phyloP scores from a whole-genome alignment of 2,113 vertebrate species.

The Cyprinodon brontotheroides region DNA sequence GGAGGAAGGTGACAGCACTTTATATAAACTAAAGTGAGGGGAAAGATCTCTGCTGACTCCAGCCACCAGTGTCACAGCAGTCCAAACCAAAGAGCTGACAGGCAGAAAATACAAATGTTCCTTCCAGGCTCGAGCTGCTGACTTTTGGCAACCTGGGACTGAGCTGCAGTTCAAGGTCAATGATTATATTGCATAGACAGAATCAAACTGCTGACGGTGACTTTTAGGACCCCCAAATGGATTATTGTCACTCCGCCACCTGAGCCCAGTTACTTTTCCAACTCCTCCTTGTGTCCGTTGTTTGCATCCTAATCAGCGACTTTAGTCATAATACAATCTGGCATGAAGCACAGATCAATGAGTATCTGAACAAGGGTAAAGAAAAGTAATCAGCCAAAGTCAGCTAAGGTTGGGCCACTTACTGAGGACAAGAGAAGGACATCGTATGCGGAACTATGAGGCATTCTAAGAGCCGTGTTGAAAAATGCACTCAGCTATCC shows the following conservation, averaged over 20 bases:
- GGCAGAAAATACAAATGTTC: constrained; percentile 67
- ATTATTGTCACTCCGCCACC: constrained; percentile 33
- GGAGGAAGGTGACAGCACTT: constrained; percentile 39
- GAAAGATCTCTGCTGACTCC: constrained; percentile 69
- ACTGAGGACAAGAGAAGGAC: neutral
- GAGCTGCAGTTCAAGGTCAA: constrained; percentile 62
- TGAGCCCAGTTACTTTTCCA: constrained; percentile 16
- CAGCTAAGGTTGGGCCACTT: constrained; percentile 11
- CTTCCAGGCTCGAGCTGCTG: constrained; percentile 62
- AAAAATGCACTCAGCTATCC: neutral
- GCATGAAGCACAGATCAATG: constrained; percentile 42
- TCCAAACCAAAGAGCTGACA: constrained; percentile 70
- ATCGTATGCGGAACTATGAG: neutral
- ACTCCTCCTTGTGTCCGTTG: neutral
- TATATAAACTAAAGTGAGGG: constrained; percentile 38
- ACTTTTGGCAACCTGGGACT: constrained; percentile 65
- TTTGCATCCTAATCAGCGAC: constrained; percentile 56
- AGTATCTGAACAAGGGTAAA: neutral
- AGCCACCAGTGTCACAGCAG: constrained; percentile 52
- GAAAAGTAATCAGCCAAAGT: constrained; percentile 15
- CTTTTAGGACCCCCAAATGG: constrained; percentile 30
- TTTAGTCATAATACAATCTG: constrained; percentile 11
- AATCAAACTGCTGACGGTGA: constrained; percentile 66
- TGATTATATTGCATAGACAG: constrained; percentile 44
- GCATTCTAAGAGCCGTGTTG: neutral